phyloP scores from a whole-genome alignment of 2,888 invertebrate species.

The Catocala fraxini region DNA sequence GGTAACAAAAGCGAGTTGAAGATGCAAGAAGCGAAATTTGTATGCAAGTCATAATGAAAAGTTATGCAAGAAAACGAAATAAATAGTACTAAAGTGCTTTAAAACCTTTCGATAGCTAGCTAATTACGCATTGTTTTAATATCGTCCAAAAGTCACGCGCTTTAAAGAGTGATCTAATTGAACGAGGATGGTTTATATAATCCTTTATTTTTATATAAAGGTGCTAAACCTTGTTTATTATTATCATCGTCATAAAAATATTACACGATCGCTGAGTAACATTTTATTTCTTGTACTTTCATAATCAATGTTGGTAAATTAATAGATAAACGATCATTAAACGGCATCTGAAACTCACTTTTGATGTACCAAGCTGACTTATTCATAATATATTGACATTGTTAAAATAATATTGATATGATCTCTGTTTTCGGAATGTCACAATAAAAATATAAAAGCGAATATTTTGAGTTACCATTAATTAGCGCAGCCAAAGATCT shows the following conservation, averaged over 20 bases:
- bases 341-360: conserved; percentile 15
- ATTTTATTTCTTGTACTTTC: too few species aligned
- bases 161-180: too few species aligned
- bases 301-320: not conserved
- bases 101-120: too few species aligned
- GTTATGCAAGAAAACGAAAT: not conserved
- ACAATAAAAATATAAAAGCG: conserved; percentile 17
- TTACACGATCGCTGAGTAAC: too few species aligned
- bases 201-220: too few species aligned
- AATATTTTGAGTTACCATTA: conserved; percentile 36
- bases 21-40: conserved; percentile 2
- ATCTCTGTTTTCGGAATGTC: conserved; percentile 19
- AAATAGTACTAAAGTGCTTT: not conserved
- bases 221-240: too few species aligned
- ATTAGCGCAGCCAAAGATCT: conserved; percentile 43
- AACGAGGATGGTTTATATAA: too few species aligned
- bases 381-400: conserved; percentile 17
- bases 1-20: not conserved
- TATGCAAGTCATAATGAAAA: not conserved
- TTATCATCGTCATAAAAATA: too few species aligned
- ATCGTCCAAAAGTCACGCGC: too few species aligned
- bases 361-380: not conserved
- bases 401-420: conserved; percentile 12
- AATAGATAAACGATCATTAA: not conserved
- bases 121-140: too few species aligned